Evolutionary conservation across 2,113 vertebrate genomes (phyloP), one percentile per base, ranked within the genome.

Genomic region (Candoia aspera): DNA sequence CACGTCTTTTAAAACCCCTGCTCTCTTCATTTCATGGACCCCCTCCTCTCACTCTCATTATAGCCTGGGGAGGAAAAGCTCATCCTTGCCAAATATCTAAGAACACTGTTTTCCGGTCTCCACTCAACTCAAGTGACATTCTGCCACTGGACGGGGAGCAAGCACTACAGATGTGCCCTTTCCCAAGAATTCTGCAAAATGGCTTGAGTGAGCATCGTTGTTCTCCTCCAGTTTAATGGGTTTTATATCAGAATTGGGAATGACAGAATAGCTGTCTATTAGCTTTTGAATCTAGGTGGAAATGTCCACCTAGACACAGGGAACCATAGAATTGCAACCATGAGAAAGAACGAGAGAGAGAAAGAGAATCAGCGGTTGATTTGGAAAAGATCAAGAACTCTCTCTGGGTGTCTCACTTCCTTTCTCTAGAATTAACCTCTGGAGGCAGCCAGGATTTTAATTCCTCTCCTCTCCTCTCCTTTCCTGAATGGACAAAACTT

Each of bases 131-230:
- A 68, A 9, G 60, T 53, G 26, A 53, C 29, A n/a, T 89, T 68
- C 60, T 89, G 46, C 60, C 88, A 89, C 88, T 26, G 68, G 88
- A 68, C 60, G 26, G 60, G 15, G 88, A 89, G 68, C 46, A 19
- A 33, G 19, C 46, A 53, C 60, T 89, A 68, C 26, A 68, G 64
- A 68, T 89, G 46, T 88, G 42, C 59, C 23, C 11, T 24, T 88
- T 64, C 2, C 42, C 49, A 49, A 49, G 49, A 3, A 49, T 49
- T 49, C 49, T 49, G 49, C 49, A 49, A 49, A 49, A 49, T 49
- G 49, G 49, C 46, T 49, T 49, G 46, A 49, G 46, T 49, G 46
- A 49, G 5, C 49, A 49, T 49, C 49, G 6, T 49, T 2, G 49
- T 49, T 49, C 3, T 49, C 6, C 49, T 49, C 49, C 49, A 49